phyloP scores from a whole-genome alignment of 2,888 invertebrate genomes.

The Drosophila fungiperda region DNA sequence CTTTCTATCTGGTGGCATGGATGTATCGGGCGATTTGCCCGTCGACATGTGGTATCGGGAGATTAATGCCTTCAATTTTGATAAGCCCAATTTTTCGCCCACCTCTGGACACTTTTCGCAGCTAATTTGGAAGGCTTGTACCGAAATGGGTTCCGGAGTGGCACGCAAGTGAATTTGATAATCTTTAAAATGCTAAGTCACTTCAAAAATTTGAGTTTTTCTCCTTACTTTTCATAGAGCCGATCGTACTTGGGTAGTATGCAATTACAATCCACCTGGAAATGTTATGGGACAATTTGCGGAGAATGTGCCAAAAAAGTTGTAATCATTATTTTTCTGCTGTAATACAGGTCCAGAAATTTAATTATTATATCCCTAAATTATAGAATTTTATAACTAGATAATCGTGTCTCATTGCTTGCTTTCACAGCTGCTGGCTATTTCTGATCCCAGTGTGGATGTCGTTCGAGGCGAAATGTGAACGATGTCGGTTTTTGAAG shows the following conservation, averaged over 20 bases:
- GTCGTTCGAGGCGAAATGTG: background rate
- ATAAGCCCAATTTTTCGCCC: constrained; percentile 87
- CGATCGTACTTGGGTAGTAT: constrained; percentile 90
- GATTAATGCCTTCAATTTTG: constrained; percentile 89
- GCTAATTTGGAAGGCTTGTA: constrained; percentile 92
- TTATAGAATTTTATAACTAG: background rate
- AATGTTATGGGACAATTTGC: constrained; percentile 92
- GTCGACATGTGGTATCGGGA: constrained; percentile 90
- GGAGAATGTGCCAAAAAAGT: constrained; percentile 88
- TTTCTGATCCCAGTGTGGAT: background rate
- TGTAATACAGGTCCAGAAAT: constrained; percentile 34
- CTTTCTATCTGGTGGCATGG: constrained; percentile 91
- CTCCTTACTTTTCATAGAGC: constrained; percentile 83
- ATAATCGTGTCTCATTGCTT: background rate
- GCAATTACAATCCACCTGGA: constrained; percentile 95
- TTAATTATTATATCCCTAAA: constrained; percentile 2
- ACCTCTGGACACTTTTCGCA: constrained; percentile 94
- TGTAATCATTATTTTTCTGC: background rate
- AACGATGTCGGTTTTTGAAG: constrained; percentile 23
- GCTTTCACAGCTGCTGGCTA: background rate
- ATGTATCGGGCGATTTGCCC: constrained; percentile 83
- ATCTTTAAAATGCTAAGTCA: background rate
- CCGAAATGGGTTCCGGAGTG: constrained; percentile 91
- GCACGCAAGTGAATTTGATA: constrained; percentile 76
- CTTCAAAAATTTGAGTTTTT: background rate